These are phyloP conservation scores for Kryptolebias ocellatus DNA, from an alignment of 2,797 vertebrate genomes.

Conservation along the genomic window DNA sequence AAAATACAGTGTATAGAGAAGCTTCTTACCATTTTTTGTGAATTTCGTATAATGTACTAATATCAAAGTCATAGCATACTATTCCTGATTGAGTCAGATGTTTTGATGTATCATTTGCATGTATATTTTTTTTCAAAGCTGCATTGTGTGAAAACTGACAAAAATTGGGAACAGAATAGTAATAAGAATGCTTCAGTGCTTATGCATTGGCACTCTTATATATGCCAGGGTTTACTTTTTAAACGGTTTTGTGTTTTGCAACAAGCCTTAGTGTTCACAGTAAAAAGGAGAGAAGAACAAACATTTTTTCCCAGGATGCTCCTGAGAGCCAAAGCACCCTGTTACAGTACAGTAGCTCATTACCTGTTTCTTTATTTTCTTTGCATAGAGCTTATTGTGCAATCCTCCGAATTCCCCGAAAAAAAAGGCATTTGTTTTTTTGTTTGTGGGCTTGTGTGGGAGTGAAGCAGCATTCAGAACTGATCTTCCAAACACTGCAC, in stretches of 20 bases:
- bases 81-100: too few relatives aligned
- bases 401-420: conserved; percentile 44
- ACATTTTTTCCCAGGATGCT: conserved; percentile 8
- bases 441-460: conserved; percentile 42
- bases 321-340: conserved; percentile 16
- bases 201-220: conserved; percentile 4
- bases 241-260: conserved; percentile 34
- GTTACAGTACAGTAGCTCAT: conserved; percentile 28
- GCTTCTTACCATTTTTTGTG: too few relatives aligned
- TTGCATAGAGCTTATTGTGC: conserved; percentile 48
- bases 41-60: too few relatives aligned
- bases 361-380: conserved; percentile 40
- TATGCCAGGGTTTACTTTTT: conserved; percentile 36
- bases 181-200: too few relatives aligned
- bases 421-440: conserved; percentile 36
- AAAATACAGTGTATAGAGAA: too few relatives aligned
- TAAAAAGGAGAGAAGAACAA: conserved; percentile 12
- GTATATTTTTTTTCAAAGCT: too few relatives aligned
- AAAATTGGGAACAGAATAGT: too few relatives aligned
- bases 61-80: too few relatives aligned
- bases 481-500: conserved; percentile 64
- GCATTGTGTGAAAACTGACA: too few relatives aligned
- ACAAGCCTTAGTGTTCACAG: conserved; percentile 12
- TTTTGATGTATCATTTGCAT: too few relatives aligned
- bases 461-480: conserved; percentile 47